Base-by-base conservation (phyloP, 1,140 invertebrate genomes). In the Rhizoglyphus robini region DNA sequence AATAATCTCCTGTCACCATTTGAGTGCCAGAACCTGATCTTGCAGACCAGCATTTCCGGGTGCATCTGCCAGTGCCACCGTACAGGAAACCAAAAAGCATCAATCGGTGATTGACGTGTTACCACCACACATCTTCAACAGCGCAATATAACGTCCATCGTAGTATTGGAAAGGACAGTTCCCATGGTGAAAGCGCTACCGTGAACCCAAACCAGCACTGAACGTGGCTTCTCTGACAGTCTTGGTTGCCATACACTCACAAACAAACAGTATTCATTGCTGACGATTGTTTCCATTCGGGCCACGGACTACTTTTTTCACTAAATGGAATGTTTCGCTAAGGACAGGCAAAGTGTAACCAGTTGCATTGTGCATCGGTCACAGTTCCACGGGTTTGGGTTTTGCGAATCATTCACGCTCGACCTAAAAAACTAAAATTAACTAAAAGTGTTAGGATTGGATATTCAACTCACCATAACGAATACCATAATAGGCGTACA, bases 91-190 rank as follows among this genome's bases (percentile, higher is more conserved):
- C 62, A 29, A 68, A 61, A 29, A 30, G 3, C 4, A 20, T 41
- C 11, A 68, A 8, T 47, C 80, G 72, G 70, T 81, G 81, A 69
- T 82, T 82, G 13, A 81, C 72, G 2, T n/a, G 78, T 79, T 31
- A 82, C 76, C 0, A 81, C 76, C n/a, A 81, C 75, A 81, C 72
- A 60, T 79, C 77, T 84, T 85, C 25, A 83, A 83, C 11, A 84
- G 84, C 23, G 88, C 85, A 80, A 92, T 83, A 68, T 89, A 85
- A 70, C 88, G 84, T 0, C 87, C 88, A 75, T 91, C 62, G 27
- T 69, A 69, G 31, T 49, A 48, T n/a, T 65, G 23, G 51, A 41
- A 15, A 20, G 20, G 11, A 34, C 59, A 18, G 32, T 20, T 29
- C 63, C 68, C 4, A 23, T 25, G 4, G 31, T 31, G 57, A 68